Base-by-base conservation (phyloP, 2,888 invertebrate genomes). In the Choristoneura rosaceana region DNA sequence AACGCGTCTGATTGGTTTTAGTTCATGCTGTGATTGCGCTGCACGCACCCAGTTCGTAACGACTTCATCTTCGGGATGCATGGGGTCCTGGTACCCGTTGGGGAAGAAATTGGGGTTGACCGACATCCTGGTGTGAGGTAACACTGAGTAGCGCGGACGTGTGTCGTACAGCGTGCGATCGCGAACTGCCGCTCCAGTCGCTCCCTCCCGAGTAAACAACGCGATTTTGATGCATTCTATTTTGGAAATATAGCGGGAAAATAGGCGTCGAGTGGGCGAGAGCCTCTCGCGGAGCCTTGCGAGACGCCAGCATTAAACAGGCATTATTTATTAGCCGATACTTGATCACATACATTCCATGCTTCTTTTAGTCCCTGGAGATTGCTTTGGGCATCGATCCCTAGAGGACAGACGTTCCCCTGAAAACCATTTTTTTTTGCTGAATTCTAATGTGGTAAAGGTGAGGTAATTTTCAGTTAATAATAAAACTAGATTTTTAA, bases 11-110 rank as follows among this genome's bases (percentile, higher is more conserved):
- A 52, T 61, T 62, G 61, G 50, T 58, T 52, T 63, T 63, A 43
- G 43, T 43, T 58, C 34, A 64, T 50, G 64, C 64, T 50, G n/a
- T 43, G 15, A 47, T 59, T 63, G 76, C 77, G 79, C 76, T 74
- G 81, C 84, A 94, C 95, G 90, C 94, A 95, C 95, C 95, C 95
- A 95, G 84, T 95, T 95, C 81, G 91, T 89, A 82, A 95, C 95
- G 74, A 93, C 93, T 87, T 95, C 95, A 77, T 95, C 95, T 76
- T 95, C 95, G 75, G 89, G 93, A 84, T 94, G 93, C 89, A 90
- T 91, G 78, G 93, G 89, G 81, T 94, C 94, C 87, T 94, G 94
- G 88, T 94, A 94, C 71, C 94, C 94, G 82, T 94, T 94, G 85
- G 94, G 94, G 89, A 93, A 94, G 90, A 94, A 94, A 82, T 93